Base-by-base conservation (phyloP, 2,888 invertebrate genomes). In the Idaea dimidiata region DNA sequence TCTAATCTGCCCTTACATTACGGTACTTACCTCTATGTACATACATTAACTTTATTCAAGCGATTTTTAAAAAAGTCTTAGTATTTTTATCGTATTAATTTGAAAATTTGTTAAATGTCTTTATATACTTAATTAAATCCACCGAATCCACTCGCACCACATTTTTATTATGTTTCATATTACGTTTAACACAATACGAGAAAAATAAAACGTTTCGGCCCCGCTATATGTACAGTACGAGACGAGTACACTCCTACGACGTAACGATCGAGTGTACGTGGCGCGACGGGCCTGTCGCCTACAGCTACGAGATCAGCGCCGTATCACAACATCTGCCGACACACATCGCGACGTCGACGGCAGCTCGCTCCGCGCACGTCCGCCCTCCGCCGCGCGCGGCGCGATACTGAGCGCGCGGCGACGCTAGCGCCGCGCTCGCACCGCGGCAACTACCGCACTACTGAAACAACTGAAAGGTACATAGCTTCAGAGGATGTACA, bases 91-190 rank as follows among this genome's bases (percentile, higher is more conserved):
- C 84, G 78, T 89, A 89, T 91, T 88, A 86, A 91, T 90, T 90
- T 89, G 88, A 90, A 89, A 91, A 91, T 91, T 92, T 91, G 91
- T 92, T 91, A 92, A 92, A 89, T 88, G 91, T 92, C 92, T 89
- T 87, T 86, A 84, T 86, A 86, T 86, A 32, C 32, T 32, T 32
- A 81, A 80, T 86, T 87, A 84, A 82, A 81, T 83, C 85, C 91
- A 89, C 89, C 85, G 86, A 80, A 84, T 84, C 83, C 91, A 89
- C 89, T 88, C 88, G 87, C 91, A 88, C 89, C 90, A 87, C 88
- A 74, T 78, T 77, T 76, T 80, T 71, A 73, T 75, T 72, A 73
- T 76, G 75, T 75, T 77, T 78, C 79, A 72, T 70, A 80, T 78
- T 81, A 72, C 32, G 32, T 77, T 75, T 78, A 88, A 89, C 87